phyloP scores from a whole-genome alignment of 2,113 vertebrate genomes.

The Xiphorhynchus elegans region DNA sequence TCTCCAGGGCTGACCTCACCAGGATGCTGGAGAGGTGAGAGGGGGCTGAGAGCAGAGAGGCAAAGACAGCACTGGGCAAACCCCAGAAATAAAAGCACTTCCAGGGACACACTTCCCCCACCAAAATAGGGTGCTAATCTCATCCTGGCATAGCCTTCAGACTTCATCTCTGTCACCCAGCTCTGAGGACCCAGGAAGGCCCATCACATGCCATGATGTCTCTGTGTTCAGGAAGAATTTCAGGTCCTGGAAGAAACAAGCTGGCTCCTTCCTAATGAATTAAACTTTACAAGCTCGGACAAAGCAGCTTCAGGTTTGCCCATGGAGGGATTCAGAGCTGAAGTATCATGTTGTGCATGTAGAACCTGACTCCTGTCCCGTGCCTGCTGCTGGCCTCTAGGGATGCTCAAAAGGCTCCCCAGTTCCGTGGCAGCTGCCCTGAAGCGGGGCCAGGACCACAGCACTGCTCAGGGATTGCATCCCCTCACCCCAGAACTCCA shows the following conservation, averaged over 20 bases:
- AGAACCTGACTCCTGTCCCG: not conserved
- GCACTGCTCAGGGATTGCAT: not conserved
- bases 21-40: not conserved
- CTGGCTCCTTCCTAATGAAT: not conserved
- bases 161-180: not conserved
- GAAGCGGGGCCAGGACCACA: not conserved
- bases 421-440: not conserved
- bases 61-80: not conserved
- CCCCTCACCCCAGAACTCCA: not conserved
- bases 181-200: not conserved
- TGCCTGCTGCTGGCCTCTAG: fast-evolving
- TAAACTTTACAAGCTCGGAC: not conserved
- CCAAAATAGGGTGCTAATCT: not conserved
- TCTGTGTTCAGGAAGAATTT: not conserved
- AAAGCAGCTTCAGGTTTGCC: not conserved
- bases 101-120: not conserved
- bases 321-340: not conserved
- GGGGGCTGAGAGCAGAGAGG: not conserved
- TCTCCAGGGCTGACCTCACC: not conserved
- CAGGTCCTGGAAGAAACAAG: not conserved
- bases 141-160: not conserved
- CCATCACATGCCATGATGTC: not conserved
- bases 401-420: not conserved
- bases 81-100: not conserved
- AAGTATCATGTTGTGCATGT: not conserved